A percentile compares a stretch with the other conserved stretches of the same genome.
These are phyloP conservation scores for Parnassius orleans DNA, from an alignment of 2,888 invertebrate genomes.

Conservation along the genomic window DNA sequence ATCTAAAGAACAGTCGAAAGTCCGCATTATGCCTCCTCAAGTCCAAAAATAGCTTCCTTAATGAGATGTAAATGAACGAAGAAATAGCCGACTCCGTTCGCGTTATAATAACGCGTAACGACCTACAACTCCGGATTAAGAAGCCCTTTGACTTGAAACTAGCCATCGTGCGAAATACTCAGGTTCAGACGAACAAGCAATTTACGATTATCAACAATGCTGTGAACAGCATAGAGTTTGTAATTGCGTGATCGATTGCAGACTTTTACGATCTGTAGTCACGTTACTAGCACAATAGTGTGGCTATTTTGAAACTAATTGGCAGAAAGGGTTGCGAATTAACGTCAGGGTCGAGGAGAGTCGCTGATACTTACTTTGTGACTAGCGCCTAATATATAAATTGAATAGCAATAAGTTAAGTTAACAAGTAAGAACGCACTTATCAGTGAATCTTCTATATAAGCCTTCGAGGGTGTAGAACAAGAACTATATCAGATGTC, in stretches of 20 bases:
- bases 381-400: constrained; percentile 35
- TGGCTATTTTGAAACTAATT: constrained; percentile 80
- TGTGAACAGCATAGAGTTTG: constrained; percentile 37
- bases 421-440: too few relatives aligned
- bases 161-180: constrained; percentile 60
- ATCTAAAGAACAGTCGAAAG: constrained; percentile 34
- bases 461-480: background rate
- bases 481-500: too few relatives aligned
- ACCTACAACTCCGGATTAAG: constrained; percentile 81
- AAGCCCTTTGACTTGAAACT: constrained; percentile 80
- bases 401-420: constrained; percentile 19
- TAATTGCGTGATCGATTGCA: constrained; percentile 34
- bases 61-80: constrained; percentile 82
- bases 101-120: constrained; percentile 82
- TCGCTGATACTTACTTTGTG: constrained; percentile 62
- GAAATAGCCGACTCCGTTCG: constrained; percentile 72
- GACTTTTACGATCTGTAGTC: constrained; percentile 65
- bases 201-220: constrained; percentile 40
- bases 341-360: constrained; percentile 71
- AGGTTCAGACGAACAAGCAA: constrained; percentile 36
- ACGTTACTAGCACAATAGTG: constrained; percentile 73
- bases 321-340: constrained; percentile 81
- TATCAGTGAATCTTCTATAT: background rate
- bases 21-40: constrained; percentile 49
- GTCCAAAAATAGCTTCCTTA: constrained; percentile 75